Evolutionary conservation across 1,140 invertebrate genomes (phyloP).

Genomic region (Oreohelix idahoensis): DNA sequence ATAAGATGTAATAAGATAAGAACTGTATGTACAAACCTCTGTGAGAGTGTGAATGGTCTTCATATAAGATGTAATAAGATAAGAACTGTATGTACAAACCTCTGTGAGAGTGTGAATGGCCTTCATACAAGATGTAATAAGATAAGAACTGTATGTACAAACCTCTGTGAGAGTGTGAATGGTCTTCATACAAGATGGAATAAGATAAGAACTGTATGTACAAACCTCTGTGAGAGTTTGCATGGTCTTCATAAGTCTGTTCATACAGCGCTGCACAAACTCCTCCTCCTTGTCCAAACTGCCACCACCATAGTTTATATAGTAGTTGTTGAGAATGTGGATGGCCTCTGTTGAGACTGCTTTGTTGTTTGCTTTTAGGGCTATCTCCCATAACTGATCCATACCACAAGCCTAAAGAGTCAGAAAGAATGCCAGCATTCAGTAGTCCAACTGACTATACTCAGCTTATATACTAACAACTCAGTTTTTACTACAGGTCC

Average conservation of each 20-base stretch:
- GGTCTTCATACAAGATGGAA: too few relatives aligned
- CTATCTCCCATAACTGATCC: slow-evolving; percentile 95
- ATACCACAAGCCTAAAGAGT: slow-evolving; percentile 80
- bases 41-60: too few relatives aligned
- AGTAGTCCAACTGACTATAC: too few relatives aligned
- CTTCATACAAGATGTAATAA: too few relatives aligned
- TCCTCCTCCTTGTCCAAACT: slow-evolving; percentile 88
- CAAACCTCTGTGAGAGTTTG: slow-evolving; percentile 72
- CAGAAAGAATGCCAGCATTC: not conserved
- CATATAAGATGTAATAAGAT: too few relatives aligned
- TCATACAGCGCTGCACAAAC: slow-evolving; percentile 90
- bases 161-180: slow-evolving; percentile 75
- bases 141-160: not conserved
- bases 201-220: too few relatives aligned
- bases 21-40: too few relatives aligned
- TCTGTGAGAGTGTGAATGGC: too few relatives aligned
- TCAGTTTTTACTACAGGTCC: too few relatives aligned
- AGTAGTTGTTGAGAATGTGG: slow-evolving; percentile 92
- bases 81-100: too few relatives aligned
- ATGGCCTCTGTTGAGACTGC: slow-evolving; percentile 95
- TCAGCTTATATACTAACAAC: too few relatives aligned
- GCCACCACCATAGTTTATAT: slow-evolving; percentile 82
- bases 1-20: too few relatives aligned
- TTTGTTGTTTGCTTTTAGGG: slow-evolving; percentile 87
- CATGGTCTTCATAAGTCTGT: slow-evolving; percentile 86